Percentiles rank a stretch among this genome's conserved stretches.
phyloP scores from a whole-genome alignment of 1,140 invertebrate genomes.

The Pseudomyrmex gracilis region DNA sequence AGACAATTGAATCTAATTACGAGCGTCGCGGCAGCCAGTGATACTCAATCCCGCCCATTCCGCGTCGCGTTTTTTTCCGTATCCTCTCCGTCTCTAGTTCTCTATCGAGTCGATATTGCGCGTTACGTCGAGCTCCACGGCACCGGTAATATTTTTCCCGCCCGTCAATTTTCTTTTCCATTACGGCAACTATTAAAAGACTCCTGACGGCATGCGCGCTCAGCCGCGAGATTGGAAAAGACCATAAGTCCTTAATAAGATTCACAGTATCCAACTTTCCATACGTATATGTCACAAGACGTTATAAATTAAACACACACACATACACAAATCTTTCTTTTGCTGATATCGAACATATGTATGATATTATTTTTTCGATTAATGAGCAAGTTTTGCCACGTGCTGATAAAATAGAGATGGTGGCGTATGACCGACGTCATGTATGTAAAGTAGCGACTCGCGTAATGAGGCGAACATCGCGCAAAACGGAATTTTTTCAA shows the following conservation, averaged over 20 bases:
- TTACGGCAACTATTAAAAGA: constrained; percentile 56
- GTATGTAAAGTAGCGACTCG: not conserved
- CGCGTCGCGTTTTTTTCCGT: constrained; percentile 61
- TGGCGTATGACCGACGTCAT: not conserved
- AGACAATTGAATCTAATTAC: constrained; percentile 86
- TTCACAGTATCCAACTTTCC: constrained; percentile 45
- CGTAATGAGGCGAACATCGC: constrained; percentile 10
- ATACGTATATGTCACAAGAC: constrained; percentile 24
- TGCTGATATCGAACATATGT: not conserved
- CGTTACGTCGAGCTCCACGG: constrained; percentile 38
- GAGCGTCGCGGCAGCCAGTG: constrained; percentile 79
- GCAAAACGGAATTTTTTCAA: not conserved
- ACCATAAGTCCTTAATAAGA: constrained; percentile 53
- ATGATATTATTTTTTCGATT: not conserved
- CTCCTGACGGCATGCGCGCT: constrained; percentile 35
- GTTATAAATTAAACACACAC: constrained; percentile 1
- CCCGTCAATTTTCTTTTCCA: constrained; percentile 53
- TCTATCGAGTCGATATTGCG: constrained; percentile 55
- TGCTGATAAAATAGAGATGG: not conserved
- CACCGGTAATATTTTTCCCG: constrained; percentile 55
- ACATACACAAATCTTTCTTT: constrained; percentile 19
- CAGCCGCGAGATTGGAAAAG: constrained; percentile 50
- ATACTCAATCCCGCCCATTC: constrained; percentile 72
- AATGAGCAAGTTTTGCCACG: not conserved
- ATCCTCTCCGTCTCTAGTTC: constrained; percentile 23